Base-by-base conservation (phyloP, 2,797 vertebrate species). In the Heterohyrax brucei region DNA sequence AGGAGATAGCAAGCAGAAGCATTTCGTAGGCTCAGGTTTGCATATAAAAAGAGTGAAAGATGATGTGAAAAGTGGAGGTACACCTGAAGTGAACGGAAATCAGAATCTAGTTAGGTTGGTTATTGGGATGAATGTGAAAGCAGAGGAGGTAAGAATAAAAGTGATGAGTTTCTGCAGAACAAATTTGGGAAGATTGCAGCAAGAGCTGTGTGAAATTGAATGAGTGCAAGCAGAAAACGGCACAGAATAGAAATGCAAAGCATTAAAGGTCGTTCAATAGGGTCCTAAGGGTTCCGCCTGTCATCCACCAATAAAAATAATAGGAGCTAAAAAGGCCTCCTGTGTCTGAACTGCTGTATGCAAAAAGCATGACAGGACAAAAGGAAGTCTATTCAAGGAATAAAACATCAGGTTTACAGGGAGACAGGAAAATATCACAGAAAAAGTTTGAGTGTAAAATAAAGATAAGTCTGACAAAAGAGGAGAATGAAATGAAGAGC, bases 401-500 rank as follows among this genome's bases (percentile, higher is more conserved):
- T 93, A 92, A 89, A 95, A 82, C 73, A 87, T 93, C 64, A 96
- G 87, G 72, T 89, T 85, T 96, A 95, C 92, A 72, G 39, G 53
- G 62, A 97, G 22, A 88, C 1, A 92, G 48, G 82, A 93, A 96
- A 80, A 96, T 94, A 88, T 76, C 95, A 87, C 53, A 50, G 95
- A 93, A 46, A 50, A 48, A 96, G 68, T 91, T 70, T 61, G 44
- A 64, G 72, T 93, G 80, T 77, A 96, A 97, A 93, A 56, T 77
- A 86, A 96, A 96, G 95, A 97, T 97, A 96, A 97, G 92, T 46
- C 72, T 86, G 26, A 96, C 95, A 97, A 97, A 95, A 33, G 85
- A 68, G 53, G n/a, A 84, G 72, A 97, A 94, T 96, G 75, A 97
- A 97, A 97, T 91, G 90, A 87, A 75, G 66, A 87, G 39, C 53